These are phyloP conservation scores for Aradophagus sp. DNA, from an alignment of 1,140 invertebrate species.

Conservation along the genomic window DNA sequence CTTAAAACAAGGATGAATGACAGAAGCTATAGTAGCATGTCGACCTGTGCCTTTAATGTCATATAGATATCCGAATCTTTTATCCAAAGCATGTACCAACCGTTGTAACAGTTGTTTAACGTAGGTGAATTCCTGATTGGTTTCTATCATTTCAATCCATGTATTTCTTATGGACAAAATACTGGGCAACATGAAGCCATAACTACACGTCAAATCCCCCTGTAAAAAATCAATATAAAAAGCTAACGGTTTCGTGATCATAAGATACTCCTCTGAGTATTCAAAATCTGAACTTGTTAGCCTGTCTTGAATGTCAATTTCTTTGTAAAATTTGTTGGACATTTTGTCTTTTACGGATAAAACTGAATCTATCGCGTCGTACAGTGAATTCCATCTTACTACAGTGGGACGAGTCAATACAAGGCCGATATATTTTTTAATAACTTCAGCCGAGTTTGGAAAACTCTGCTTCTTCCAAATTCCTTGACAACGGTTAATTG, in stretches of 20 bases:
- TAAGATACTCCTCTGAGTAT: constrained; percentile 20
- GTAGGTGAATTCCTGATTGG: no score
- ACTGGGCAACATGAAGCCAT: constrained; percentile 21
- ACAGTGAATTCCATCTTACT: constrained; percentile 8
- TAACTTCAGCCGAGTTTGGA: background rate
- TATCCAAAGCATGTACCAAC: constrained; percentile 11
- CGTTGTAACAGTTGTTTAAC: no score
- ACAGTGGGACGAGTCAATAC: background rate
- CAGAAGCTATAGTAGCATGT: constrained; percentile 13
- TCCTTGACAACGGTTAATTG: no score
- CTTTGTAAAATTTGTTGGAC: constrained; percentile 9
- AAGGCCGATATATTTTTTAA: background rate
- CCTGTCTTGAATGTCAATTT: constrained; percentile 13
- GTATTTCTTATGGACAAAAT: constrained; percentile 5
- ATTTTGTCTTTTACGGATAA: constrained; percentile 7
- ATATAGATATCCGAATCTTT: constrained; percentile 10
- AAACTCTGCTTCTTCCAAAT: background rate
- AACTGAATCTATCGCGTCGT: constrained; percentile 1
- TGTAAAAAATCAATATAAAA: constrained; percentile 17
- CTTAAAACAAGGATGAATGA: constrained; percentile 12
- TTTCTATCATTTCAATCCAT: constrained; percentile 1
- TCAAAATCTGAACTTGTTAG: constrained; percentile 1
- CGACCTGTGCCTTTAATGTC: constrained; percentile 8
- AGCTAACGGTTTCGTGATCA: constrained; percentile 14
- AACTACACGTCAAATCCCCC: constrained; percentile 18